Evolutionary conservation across 2,113 vertebrate genomes (phyloP).

Genomic region (Corapipo altera): DNA sequence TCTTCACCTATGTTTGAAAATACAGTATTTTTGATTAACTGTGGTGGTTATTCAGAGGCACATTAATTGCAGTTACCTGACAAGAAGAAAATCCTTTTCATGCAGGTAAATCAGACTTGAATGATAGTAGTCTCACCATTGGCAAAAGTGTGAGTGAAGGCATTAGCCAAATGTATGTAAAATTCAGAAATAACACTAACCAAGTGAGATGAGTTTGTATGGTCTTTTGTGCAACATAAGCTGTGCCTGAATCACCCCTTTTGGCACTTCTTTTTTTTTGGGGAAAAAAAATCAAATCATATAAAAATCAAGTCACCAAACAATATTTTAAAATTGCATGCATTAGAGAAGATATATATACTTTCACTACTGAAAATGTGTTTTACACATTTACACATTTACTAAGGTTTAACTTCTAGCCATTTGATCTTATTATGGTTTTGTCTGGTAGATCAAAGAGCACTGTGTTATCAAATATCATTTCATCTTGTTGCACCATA

Average conservation of each 20-base stretch:
- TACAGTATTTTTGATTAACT: not conserved
- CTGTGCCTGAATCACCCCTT: accelerated
- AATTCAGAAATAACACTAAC: not conserved
- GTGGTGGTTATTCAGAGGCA: not conserved
- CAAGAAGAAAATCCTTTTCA: not conserved
- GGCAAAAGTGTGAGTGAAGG: not conserved
- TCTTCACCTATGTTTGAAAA: not conserved
- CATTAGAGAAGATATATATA: not conserved
- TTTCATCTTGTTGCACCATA: not conserved
- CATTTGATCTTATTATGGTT: not conserved
- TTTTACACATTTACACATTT: not conserved
- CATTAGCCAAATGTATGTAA: not conserved
- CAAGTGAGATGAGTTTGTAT: not conserved
- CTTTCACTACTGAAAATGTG: not conserved
- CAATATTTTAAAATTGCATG: not conserved
- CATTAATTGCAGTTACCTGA: not conserved
- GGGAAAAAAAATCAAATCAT: not conserved
- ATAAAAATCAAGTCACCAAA: not conserved
- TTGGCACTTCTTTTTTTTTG: not conserved
- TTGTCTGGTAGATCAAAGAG: not conserved
- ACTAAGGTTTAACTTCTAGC: not conserved
- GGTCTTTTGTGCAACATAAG: not conserved
- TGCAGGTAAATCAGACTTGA: not conserved
- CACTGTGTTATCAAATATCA: not conserved
- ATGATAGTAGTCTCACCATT: not conserved